phyloP scores from a whole-genome alignment of 92 coral and sea anemone genomes.

The Montipora capitata region DNA sequence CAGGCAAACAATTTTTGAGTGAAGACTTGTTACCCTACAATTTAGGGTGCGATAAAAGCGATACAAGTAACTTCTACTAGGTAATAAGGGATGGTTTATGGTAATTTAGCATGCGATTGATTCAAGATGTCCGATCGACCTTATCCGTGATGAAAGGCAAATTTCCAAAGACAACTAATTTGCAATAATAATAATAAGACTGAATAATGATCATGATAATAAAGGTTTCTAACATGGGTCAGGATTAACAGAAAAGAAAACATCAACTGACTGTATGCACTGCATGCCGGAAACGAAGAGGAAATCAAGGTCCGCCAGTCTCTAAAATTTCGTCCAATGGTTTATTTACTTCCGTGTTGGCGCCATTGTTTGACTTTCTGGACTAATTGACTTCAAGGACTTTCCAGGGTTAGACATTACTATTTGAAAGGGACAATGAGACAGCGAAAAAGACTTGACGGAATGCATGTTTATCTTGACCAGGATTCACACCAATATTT shows the following conservation, averaged over 20 bases:
- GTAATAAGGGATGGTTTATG: background rate
- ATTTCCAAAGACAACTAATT: background rate
- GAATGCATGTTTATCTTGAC: background rate
- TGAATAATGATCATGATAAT: background rate
- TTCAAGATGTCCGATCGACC: background rate
- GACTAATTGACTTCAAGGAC: slow-evolving; percentile 5
- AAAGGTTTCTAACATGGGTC: background rate
- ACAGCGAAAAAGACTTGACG: no score
- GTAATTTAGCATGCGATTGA: background rate
- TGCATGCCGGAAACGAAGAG: background rate
- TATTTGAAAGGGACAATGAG: no score
- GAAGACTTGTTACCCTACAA: background rate
- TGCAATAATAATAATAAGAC: background rate
- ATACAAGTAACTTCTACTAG: no score
- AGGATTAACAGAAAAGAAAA: background rate
- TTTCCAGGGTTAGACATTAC: no score
- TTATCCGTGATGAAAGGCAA: background rate
- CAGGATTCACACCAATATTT: background rate
- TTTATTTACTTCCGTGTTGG: slow-evolving; percentile 55
- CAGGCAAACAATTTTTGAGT: background rate
- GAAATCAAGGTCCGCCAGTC: background rate
- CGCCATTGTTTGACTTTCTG: background rate
- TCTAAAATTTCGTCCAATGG: background rate
- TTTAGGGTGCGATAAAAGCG: background rate
- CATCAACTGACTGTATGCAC: background rate